Evolutionary conservation across 2,888 invertebrate genomes (phyloP).

Genomic region (Netelia inedita): DNA sequence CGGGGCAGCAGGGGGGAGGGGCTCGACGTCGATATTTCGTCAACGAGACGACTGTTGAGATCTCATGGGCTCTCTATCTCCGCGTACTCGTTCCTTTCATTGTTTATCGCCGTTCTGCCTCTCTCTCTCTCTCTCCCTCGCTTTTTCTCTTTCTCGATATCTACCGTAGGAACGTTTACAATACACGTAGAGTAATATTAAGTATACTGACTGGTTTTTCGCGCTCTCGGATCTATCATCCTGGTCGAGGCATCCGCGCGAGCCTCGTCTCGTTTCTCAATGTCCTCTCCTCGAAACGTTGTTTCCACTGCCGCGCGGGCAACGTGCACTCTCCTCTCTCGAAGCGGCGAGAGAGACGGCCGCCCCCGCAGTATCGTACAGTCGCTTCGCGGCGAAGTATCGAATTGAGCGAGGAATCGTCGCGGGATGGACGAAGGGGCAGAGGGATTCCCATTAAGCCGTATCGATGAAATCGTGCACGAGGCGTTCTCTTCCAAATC

Average conservation of each 20-base stretch:
- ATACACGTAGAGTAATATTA: constrained; percentile 36
- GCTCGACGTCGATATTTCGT: constrained; percentile 71
- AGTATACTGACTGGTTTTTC: constrained; percentile 52
- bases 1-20: constrained; percentile 46
- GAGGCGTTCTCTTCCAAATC: not conserved
- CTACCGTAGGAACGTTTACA: constrained; percentile 55
- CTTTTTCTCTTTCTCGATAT: constrained; percentile 65
- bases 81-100: constrained; percentile 60
- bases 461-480: constrained; percentile 15
- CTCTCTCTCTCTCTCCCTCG: constrained; percentile 20
- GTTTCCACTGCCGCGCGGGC: constrained; percentile 35
- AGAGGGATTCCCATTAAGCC: constrained; percentile 29
- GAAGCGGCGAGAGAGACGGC: not conserved
- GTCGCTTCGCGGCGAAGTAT: constrained; percentile 31
- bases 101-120: constrained; percentile 67
- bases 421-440: not conserved
- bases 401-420: constrained; percentile 9
- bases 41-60: constrained; percentile 62
- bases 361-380: constrained; percentile 39
- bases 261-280: constrained; percentile 66
- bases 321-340: not conserved
- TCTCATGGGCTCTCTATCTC: constrained; percentile 71
- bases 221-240: constrained; percentile 59
- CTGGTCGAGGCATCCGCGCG: constrained; percentile 48
- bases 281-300: constrained; percentile 51